Conservation (phyloP, 2,888 invertebrate genomes). For the Crocallis elinguaria region DNA sequence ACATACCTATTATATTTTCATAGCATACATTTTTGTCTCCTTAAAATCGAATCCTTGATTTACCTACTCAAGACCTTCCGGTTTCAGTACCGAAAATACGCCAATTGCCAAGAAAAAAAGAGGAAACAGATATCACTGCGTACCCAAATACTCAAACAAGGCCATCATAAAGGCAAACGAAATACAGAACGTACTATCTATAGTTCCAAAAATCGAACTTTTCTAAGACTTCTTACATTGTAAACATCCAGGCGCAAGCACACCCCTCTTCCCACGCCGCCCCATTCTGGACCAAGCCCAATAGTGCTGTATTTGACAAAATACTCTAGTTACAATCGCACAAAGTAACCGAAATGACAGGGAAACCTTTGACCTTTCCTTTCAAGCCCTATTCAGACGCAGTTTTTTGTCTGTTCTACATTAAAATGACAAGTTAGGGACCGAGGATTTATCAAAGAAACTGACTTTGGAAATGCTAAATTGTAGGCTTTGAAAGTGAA, state of each 20-base stretch:
- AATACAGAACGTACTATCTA: too few relatives aligned
- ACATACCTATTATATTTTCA: too few relatives aligned
- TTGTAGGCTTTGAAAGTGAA: slow-evolving; percentile 19
- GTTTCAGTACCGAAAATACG: too few relatives aligned
- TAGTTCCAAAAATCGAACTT: too few relatives aligned
- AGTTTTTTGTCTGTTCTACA: slow-evolving; percentile 32
- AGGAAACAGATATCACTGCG: too few relatives aligned
- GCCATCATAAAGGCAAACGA: too few relatives aligned
- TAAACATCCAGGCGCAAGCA: not conserved
- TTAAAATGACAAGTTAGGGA: slow-evolving; percentile 36
- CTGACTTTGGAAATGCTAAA: slow-evolving; percentile 27
- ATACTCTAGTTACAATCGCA: slow-evolving; percentile 15
- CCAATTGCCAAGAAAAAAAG: too few relatives aligned
- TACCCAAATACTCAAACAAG: too few relatives aligned
- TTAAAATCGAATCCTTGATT: too few relatives aligned
- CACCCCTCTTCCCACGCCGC: not conserved
- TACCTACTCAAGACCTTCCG: too few relatives aligned
- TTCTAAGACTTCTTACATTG: not conserved
- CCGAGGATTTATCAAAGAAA: slow-evolving; percentile 37
- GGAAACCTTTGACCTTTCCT: slow-evolving; percentile 23
- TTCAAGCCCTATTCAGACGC: slow-evolving; percentile 14
- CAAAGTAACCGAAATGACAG: slow-evolving; percentile 20
- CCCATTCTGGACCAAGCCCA: not conserved
- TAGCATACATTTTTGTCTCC: too few relatives aligned
- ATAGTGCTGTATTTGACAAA: slow-evolving; percentile 14